Evolutionary conservation across 2,888 invertebrate genomes (phyloP).

Genomic region (Sclerodermus sp.): DNA sequence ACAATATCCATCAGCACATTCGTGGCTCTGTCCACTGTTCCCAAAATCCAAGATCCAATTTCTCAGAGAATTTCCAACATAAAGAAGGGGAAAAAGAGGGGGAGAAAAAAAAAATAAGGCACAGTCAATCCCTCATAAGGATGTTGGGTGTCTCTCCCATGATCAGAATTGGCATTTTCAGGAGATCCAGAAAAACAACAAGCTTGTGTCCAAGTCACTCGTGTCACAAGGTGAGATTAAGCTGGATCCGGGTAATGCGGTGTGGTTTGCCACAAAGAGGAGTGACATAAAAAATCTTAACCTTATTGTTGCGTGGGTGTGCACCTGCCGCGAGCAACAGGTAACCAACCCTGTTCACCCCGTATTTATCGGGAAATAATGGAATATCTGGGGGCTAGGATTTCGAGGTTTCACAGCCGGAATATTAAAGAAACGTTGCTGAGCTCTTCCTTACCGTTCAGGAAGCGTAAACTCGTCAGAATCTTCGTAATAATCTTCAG

Average conservation of each 20-base stretch:
- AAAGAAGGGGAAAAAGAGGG: too few relatives aligned
- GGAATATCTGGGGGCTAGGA: not conserved
- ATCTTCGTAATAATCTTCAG: slow-evolving; percentile 26
- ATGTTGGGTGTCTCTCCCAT: too few relatives aligned
- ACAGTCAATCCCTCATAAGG: too few relatives aligned
- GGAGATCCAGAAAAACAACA: too few relatives aligned
- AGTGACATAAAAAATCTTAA: slow-evolving; percentile 17
- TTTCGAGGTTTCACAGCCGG: not conserved
- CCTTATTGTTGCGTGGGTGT: slow-evolving; percentile 27
- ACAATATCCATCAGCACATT: too few relatives aligned
- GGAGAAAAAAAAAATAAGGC: not conserved
- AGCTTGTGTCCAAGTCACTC: too few relatives aligned
- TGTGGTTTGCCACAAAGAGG: not conserved
- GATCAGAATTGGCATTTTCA: too few relatives aligned
- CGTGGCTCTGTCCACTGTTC: not conserved
- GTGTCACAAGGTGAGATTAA: too few relatives aligned
- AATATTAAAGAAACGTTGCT: not conserved
- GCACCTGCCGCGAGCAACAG: slow-evolving; percentile 42
- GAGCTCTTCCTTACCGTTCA: slow-evolving; percentile 32
- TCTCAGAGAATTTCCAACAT: slow-evolving; percentile 5
- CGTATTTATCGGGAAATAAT: not conserved
- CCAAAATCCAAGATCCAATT: not conserved
- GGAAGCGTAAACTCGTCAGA: slow-evolving; percentile 38
- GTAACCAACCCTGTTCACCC: slow-evolving; percentile 19
- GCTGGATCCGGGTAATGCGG: too few relatives aligned